Evolutionary conservation across 2,113 vertebrate genomes (phyloP).

Genomic region (Bucco capensis): DNA sequence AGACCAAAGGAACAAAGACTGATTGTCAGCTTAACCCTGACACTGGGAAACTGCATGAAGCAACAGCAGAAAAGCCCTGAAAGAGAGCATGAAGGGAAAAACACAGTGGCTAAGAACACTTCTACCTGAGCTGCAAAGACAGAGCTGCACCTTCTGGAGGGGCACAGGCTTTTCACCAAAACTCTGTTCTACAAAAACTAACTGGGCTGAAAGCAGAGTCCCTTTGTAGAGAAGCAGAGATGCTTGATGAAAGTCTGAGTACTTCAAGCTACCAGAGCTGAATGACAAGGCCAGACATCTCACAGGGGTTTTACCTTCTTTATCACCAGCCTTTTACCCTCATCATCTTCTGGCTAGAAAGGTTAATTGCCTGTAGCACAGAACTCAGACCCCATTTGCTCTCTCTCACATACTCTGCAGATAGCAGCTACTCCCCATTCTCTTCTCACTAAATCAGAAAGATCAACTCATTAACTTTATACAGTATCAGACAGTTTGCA

Average conservation of each 20-base stretch:
- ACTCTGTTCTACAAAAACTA: neutral
- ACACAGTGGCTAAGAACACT: neutral
- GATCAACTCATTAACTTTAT: neutral
- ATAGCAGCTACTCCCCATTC: neutral
- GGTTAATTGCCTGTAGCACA: neutral
- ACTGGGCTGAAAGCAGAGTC: neutral
- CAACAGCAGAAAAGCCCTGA: neutral
- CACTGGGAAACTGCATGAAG: constrained; percentile 11
- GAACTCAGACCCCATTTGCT: neutral
- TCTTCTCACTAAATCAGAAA: neutral
- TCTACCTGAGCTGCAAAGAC: neutral
- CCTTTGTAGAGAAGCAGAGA: neutral
- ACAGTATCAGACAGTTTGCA: neutral
- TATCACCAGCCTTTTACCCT: neutral
- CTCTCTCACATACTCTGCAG: neutral
- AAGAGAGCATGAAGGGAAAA: neutral
- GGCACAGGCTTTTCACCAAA: neutral
- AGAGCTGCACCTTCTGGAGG: neutral
- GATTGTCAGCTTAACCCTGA: constrained; percentile 22
- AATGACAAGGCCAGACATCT: neutral
- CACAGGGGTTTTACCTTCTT: neutral
- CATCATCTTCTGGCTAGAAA: neutral
- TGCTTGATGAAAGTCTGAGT: neutral
- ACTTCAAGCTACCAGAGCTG: neutral
- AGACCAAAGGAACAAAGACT: constrained; percentile 49